These are phyloP conservation scores for Solenopsis fugax DNA, from an alignment of 1,140 invertebrate genomes.

Conservation along the genomic window DNA sequence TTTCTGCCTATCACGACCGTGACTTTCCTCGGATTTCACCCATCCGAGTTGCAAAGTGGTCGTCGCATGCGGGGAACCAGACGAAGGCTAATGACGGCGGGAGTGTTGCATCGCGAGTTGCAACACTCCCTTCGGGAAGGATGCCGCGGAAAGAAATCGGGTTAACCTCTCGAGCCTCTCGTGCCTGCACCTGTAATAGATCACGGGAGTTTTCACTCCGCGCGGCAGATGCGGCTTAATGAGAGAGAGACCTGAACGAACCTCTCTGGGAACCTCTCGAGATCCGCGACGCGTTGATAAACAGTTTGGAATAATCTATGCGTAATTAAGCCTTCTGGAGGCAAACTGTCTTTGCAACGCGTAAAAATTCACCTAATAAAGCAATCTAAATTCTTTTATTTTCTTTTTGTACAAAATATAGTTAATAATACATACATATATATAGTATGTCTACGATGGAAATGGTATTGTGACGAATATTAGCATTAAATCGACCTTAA, in stretches of 20 bases:
- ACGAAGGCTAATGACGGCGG: constrained; percentile 51
- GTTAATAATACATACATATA: too few relatives aligned
- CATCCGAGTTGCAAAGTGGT: constrained; percentile 16
- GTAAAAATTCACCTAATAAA: background rate
- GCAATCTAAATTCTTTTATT: background rate
- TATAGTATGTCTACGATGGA: too few relatives aligned
- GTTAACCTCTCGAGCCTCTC: constrained; percentile 34
- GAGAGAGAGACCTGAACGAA: constrained; percentile 13
- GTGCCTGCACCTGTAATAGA: constrained; percentile 25
- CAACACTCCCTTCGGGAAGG: constrained; percentile 30
- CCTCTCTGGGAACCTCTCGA: background rate
- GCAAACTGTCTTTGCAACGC: background rate
- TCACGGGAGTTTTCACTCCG: constrained; percentile 46
- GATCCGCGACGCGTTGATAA: constrained; percentile 3
- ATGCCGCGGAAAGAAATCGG: constrained; percentile 45
- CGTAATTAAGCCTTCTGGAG: background rate
- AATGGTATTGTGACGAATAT: background rate
- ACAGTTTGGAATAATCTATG: background rate
- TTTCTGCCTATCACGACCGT: constrained; percentile 25
- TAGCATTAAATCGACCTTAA: background rate
- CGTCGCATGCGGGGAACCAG: constrained; percentile 19
- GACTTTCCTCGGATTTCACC: constrained; percentile 55
- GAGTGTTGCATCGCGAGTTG: constrained; percentile 16
- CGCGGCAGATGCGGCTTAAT: constrained; percentile 20
- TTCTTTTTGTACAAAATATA: too few relatives aligned